Evolutionary conservation across 30 jellyfish, hydroid and myxozoan species (phyloP), one percentile per base, ranked within the genome.

Genomic region (Aurelia coerulea): DNA sequence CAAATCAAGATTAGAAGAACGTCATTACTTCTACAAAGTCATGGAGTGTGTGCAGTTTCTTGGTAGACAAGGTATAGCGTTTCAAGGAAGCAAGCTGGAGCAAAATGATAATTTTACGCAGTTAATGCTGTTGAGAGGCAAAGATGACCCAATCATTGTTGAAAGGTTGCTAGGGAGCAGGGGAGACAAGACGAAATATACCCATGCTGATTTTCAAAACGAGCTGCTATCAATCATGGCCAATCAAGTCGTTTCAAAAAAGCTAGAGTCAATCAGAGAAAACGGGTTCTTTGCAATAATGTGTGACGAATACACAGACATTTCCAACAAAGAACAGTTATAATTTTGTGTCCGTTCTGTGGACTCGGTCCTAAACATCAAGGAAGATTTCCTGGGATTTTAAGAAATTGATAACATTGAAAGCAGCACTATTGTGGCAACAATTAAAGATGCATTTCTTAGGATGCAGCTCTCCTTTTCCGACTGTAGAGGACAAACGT

Each of bases 331-430:
- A 60, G 85, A 83, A 65, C 92, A 69, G 41, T 35, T 83, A 46
- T 77, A 93, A 35, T 86, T 78, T 42, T 86, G 96, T 52, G 16
- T 75, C 58, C 23, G 91, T 49, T 78, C 87, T 76, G 91, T 78
- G 18, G 92, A 86, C 85, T 76, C 74, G 31, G 33, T 19, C 46
- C 72, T 85, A 46, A 62, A 78, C 31, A 78, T 78, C 60, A 50
- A 78, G 65, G 91, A 86, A 86, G 96, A 86, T 64, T 86, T 86
- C 67, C 52, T 86, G 83, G 94, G 96, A 18, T 88, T 88, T 60
- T 87, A 87, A 70, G 92, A 88, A 56, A 49, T 88, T 62, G 76
- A 62, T 17, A 54, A 88, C 88, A 88, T 79, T 73, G 65, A 78
- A 66, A 88, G 96, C 78, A 68, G 68, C 42, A 78, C 93, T 42